These are phyloP conservation scores for Selenia dentaria DNA, from an alignment of 2,888 invertebrate genomes.

Conservation along the genomic window DNA sequence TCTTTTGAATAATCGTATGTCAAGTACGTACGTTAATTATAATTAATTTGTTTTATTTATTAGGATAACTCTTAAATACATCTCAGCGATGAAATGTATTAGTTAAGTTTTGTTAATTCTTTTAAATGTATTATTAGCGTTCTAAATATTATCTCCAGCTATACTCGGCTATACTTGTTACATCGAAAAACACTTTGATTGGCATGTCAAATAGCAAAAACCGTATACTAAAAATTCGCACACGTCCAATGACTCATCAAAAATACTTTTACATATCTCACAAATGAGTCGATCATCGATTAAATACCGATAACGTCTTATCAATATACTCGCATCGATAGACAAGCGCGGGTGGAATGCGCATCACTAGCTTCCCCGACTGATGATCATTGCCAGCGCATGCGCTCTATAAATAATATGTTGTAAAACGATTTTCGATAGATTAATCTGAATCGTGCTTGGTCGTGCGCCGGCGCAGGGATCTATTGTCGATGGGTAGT, in stretches of 20 bases:
- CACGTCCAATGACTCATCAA: slow-evolving; percentile 42
- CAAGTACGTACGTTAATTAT: no score
- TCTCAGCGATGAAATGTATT: no score
- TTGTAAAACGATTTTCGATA: slow-evolving; percentile 85
- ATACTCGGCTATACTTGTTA: no score
- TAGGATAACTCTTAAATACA: no score
- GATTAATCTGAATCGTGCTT: slow-evolving; percentile 85
- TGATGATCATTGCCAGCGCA: slow-evolving; percentile 84
- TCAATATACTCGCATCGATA: slow-evolving; percentile 59
- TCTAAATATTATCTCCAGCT: no score
- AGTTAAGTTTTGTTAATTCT: no score
- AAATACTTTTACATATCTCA: slow-evolving; percentile 35
- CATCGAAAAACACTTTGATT: no score
- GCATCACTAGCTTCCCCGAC: slow-evolving; percentile 50
- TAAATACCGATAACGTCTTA: slow-evolving; percentile 42
- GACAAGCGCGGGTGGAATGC: slow-evolving; percentile 40
- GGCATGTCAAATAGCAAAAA: no score
- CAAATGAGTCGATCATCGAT: slow-evolving; percentile 38
- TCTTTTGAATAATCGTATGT: no score
- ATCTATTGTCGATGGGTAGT: slow-evolving; percentile 79
- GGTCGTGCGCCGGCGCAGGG: slow-evolving; percentile 79
- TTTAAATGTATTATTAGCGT: no score
- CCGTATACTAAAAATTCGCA: slow-evolving; percentile 10
- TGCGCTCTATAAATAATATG: slow-evolving; percentile 85
- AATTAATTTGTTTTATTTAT: no score